Percentiles rank a stretch among this genome's conserved stretches.
Conservation (phyloP, 2,888 invertebrate genomes). For the Apoda limacodes region DNA sequence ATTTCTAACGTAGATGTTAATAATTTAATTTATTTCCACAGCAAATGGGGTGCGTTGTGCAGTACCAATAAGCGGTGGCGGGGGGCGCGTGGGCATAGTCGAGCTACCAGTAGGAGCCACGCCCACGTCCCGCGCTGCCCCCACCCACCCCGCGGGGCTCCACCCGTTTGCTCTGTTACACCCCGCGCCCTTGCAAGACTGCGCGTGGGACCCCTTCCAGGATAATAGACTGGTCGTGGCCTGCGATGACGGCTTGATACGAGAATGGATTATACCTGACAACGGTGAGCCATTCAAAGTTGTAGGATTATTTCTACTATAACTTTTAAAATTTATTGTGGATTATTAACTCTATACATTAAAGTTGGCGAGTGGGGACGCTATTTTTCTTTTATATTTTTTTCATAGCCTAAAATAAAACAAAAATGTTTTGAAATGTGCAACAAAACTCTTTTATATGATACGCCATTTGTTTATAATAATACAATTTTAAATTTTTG, state of each 20-base stretch:
- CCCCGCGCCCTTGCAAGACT: constrained; percentile 90
- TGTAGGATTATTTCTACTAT: too few species aligned
- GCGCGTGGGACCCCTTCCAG: constrained; percentile 95
- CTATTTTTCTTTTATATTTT: too few species aligned
- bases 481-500: too few species aligned
- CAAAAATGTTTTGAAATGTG: too few species aligned
- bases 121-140: constrained; percentile 31
- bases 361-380: too few species aligned
- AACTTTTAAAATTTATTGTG: too few species aligned
- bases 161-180: constrained; percentile 91
- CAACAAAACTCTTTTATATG: too few species aligned
- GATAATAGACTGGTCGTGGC: constrained; percentile 83
- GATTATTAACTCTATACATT: too few species aligned
- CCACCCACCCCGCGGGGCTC: constrained; percentile 82
- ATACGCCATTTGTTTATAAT: too few species aligned
- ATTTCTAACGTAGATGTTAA: too few species aligned
- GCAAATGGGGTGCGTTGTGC: constrained; percentile 90
- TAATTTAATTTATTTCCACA: too few species aligned
- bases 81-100: constrained; percentile 71
- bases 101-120: constrained; percentile 72
- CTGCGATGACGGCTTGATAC: constrained; percentile 88
- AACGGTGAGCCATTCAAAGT: constrained; percentile 65
- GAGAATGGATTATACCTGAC: constrained; percentile 83
- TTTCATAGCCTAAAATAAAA: too few species aligned
- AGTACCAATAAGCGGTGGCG: constrained; percentile 82